Conservation (phyloP, 1,140 invertebrate species). For the Liolophura sinensis region DNA sequence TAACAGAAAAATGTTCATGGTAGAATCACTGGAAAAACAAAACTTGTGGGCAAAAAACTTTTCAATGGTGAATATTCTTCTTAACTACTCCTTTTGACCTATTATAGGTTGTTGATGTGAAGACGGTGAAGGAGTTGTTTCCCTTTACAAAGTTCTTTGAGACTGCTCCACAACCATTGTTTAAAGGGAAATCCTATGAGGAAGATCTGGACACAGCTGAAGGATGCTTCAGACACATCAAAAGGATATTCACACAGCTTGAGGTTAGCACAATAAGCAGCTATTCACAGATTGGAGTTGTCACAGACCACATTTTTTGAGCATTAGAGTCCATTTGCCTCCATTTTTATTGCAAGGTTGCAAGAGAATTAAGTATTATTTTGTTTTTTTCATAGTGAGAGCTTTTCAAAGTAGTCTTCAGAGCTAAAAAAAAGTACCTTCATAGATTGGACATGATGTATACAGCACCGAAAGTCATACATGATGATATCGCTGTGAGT, state of each 20-base stretch:
- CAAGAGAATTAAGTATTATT: neutral
- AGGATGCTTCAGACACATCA: conserved; percentile 94
- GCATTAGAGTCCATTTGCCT: neutral
- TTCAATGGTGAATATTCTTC: too few species aligned
- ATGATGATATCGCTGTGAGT: too few species aligned
- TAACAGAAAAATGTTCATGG: too few species aligned
- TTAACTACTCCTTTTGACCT: neutral
- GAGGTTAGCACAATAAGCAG: conserved; percentile 63
- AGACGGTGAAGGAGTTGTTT: conserved; percentile 71
- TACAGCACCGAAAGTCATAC: too few species aligned
- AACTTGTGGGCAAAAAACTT: too few species aligned
- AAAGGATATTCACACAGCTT: conserved; percentile 93
- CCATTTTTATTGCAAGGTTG: neutral
- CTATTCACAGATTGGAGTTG: neutral
- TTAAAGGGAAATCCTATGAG: conserved; percentile 76
- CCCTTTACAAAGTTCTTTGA: conserved; percentile 69
- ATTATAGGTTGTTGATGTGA: conserved; percentile 34
- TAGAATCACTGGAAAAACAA: too few species aligned
- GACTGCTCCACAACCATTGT: conserved; percentile 91
- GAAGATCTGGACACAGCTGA: conserved; percentile 90
- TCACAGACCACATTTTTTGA: neutral
- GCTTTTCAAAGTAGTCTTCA: too few species aligned
- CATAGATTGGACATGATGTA: too few species aligned
- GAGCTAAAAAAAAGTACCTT: too few species aligned
- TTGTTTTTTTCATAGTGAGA: too few species aligned